phyloP scores from a whole-genome alignment of 2,113 vertebrate species.

The Myotis yumanensis region DNA sequence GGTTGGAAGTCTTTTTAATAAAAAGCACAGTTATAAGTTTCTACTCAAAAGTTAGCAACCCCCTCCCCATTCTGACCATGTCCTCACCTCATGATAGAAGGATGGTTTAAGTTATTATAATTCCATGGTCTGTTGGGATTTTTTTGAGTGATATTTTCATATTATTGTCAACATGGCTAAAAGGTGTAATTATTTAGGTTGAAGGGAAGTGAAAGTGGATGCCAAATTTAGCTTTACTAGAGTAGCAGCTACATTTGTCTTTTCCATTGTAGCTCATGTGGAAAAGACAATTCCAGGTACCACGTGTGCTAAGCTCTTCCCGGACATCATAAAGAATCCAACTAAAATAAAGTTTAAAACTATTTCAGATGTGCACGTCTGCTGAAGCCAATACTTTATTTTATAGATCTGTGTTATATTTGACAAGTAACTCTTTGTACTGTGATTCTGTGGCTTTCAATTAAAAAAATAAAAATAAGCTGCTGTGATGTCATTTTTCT shows the following conservation, averaged over 20 bases:
- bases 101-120: constrained; percentile 51
- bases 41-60: constrained; percentile 16
- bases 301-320: constrained; percentile 59
- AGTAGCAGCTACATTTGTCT: constrained; percentile 62
- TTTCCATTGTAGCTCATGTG: constrained; percentile 66
- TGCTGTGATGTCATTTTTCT: constrained; percentile 58
- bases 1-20: constrained; percentile 39
- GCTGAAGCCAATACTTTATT: constrained; percentile 67
- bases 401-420: constrained; percentile 64
- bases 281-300: constrained; percentile 72
- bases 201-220: constrained; percentile 31
- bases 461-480: constrained; percentile 58
- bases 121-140: constrained; percentile 33
- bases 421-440: constrained; percentile 71
- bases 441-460: constrained; percentile 56
- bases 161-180: constrained; percentile 61
- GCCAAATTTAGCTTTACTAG: constrained; percentile 48
- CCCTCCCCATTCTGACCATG: background rate
- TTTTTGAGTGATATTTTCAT: constrained; percentile 56
- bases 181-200: constrained; percentile 55
- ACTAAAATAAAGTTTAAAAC: constrained; percentile 74
- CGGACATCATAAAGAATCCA: constrained; percentile 64
- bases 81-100: constrained; percentile 44
- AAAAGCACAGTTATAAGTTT: background rate
- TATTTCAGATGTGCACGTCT: constrained; percentile 70